Percentiles rank a stretch among this genome's conserved stretches.
phyloP scores from a whole-genome alignment of 2,113 vertebrate species.

The Mola mola region DNA sequence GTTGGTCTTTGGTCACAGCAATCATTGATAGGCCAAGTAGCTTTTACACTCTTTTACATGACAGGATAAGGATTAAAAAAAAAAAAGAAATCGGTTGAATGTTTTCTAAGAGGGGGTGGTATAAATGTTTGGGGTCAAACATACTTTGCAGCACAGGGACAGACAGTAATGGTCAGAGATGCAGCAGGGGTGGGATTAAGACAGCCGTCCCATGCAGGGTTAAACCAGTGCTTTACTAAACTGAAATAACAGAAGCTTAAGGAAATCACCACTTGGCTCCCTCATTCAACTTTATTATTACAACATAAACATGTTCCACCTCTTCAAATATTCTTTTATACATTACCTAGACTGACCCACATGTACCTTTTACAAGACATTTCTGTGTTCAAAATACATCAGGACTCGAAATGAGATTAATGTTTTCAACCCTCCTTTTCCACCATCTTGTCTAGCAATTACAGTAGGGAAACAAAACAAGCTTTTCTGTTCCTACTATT shows the following conservation, averaged over 20 bases:
- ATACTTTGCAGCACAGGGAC: too few species aligned
- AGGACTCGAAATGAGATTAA: neutral
- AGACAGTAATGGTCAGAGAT: neutral
- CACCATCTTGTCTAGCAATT: conserved; percentile 3
- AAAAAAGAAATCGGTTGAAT: too few species aligned
- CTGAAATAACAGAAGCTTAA: neutral
- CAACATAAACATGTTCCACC: neutral
- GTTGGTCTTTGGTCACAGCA: too few species aligned
- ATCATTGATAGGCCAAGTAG: too few species aligned
- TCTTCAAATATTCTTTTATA: neutral
- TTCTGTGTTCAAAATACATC: conserved; percentile 1
- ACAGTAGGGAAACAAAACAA: neutral
- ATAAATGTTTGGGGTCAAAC: too few species aligned
- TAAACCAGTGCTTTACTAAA: neutral
- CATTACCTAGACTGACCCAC: neutral
- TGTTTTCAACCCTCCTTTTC: conserved; percentile 3
- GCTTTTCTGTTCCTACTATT: conserved; percentile 8
- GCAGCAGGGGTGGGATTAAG: neutral
- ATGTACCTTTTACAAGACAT: neutral
- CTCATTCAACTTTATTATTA: neutral
- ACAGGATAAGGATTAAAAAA: too few species aligned
- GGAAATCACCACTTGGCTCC: conserved; percentile 3
- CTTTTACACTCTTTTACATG: too few species aligned
- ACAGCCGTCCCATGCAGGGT: neutral
- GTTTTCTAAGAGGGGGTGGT: too few species aligned